Conservation (phyloP, 1,140 invertebrate species). For the Solenopsis invicta region DNA sequence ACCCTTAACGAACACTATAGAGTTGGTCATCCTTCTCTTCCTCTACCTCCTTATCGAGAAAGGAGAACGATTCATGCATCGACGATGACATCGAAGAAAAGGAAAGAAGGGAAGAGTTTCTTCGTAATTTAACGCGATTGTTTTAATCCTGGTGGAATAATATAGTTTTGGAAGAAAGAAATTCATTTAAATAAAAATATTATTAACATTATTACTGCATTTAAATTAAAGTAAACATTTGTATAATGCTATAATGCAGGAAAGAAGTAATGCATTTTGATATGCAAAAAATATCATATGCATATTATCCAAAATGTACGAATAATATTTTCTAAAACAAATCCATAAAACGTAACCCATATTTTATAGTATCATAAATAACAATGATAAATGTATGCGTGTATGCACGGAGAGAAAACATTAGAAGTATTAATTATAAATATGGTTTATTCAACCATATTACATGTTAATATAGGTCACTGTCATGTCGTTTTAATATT, state of each 20-base stretch:
- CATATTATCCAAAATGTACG: not conserved
- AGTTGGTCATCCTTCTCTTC: not conserved
- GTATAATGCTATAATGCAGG: too few species aligned
- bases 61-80: not conserved
- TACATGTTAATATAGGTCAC: too few species aligned
- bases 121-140: not conserved
- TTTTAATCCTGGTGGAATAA: not conserved
- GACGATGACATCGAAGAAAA: slow-evolving; percentile 4
- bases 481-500: too few species aligned
- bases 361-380: slow-evolving; percentile 11
- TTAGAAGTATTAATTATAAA: too few species aligned
- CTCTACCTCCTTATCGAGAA: not conserved
- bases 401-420: too few species aligned
- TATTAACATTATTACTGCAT: too few species aligned
- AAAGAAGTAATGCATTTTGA: not conserved
- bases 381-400: not conserved
- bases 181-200: not conserved
- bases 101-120: not conserved
- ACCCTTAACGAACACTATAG: slow-evolving; percentile 70
- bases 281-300: not conserved
- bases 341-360: not conserved
- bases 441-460: too few species aligned
- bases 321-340: not conserved
- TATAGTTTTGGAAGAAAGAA: not conserved
- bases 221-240: too few species aligned